A percentile compares a stretch with the other conserved stretches of the same genome.
Evolutionary conservation across 2,888 invertebrate genomes (phyloP).

Genomic region (Lampropteryx suffumata): DNA sequence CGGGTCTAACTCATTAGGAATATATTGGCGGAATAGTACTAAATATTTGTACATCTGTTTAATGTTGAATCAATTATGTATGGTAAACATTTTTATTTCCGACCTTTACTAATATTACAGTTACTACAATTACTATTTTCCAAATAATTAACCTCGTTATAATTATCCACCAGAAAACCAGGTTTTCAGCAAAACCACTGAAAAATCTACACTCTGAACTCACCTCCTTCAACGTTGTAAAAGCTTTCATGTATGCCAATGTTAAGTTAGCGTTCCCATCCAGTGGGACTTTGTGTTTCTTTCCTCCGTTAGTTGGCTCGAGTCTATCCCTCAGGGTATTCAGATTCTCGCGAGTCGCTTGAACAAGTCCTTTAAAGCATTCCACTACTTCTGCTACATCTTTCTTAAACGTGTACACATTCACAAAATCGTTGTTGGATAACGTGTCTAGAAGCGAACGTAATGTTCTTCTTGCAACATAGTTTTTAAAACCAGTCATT

Average conservation of each 20-base stretch:
- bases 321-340: slow-evolving; percentile 88
- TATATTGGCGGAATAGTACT: no score
- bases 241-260: slow-evolving; percentile 91
- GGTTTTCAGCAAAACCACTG: no score
- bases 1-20: no score
- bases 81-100: no score
- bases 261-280: slow-evolving; percentile 93
- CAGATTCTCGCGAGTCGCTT: slow-evolving; percentile 94
- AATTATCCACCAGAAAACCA: no score
- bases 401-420: slow-evolving; percentile 92
- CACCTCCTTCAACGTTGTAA: slow-evolving; percentile 89
- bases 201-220: slow-evolving; percentile 38
- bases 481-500: slow-evolving; percentile 93
- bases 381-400: slow-evolving; percentile 88
- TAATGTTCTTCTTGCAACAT: slow-evolving; percentile 93
- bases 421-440: slow-evolving; percentile 98
- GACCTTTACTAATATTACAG: no score
- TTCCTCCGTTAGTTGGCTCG: slow-evolving; percentile 63
- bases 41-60: no score
- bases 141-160: no score
- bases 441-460: slow-evolving; percentile 95
- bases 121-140: no score
- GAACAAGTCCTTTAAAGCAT: slow-evolving; percentile 94
- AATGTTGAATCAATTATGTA: no score
- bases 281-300: slow-evolving; percentile 82